Evolutionary conservation across 2,113 vertebrate genomes (phyloP).

Genomic region (Datnioides undecimradiatus): DNA sequence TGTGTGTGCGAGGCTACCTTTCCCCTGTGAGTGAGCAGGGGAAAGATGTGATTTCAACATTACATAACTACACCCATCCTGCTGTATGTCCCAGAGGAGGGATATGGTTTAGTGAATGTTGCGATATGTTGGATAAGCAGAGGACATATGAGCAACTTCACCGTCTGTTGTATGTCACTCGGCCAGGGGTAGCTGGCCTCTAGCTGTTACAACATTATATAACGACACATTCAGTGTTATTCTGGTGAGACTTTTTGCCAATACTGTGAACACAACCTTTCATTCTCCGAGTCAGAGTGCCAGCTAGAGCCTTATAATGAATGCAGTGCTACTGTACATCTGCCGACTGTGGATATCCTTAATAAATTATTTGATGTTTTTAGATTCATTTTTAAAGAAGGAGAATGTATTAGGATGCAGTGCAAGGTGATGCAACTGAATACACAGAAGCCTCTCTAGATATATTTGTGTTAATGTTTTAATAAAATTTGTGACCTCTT

Average conservation of each 20-base stretch:
- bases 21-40: slow-evolving; percentile 10
- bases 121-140: slow-evolving; percentile 18
- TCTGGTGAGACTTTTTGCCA: neutral
- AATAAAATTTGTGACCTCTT: neutral
- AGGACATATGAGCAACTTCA: slow-evolving; percentile 32
- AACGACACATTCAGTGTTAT: neutral
- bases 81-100: slow-evolving; percentile 13
- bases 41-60: slow-evolving; percentile 38
- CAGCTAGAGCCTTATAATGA: neutral
- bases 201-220: slow-evolving; percentile 12
- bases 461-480: neutral
- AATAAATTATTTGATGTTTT: no score
- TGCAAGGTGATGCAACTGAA: neutral
- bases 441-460: neutral
- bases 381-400: no score
- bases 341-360: neutral
- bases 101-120: slow-evolving; percentile 35
- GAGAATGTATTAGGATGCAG: neutral
- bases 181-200: neutral
- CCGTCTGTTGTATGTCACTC: slow-evolving; percentile 34
- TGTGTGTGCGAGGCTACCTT: neutral
- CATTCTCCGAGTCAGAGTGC: neutral
- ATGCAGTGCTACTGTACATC: neutral
- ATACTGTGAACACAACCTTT: neutral
- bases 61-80: slow-evolving; percentile 31